phyloP scores from a whole-genome alignment of 2,888 invertebrate species.

The Dasysyrphus tricinctus region DNA sequence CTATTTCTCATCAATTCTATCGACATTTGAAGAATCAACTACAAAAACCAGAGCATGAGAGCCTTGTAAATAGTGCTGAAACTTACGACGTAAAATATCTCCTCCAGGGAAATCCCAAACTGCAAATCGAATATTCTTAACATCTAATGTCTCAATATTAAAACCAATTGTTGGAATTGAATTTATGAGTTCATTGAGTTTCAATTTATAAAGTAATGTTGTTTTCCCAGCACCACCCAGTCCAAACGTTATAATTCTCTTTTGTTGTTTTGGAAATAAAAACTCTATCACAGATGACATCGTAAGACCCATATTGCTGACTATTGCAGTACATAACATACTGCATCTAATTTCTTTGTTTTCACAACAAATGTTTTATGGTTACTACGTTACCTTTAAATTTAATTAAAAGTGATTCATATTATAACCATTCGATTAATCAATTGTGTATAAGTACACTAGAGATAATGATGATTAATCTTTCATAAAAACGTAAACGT shows the following conservation, averaged over 20 bases:
- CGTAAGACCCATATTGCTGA: slow-evolving; percentile 76
- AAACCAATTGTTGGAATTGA: slow-evolving; percentile 80
- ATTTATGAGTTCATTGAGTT: slow-evolving; percentile 78
- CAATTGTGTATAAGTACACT: neutral
- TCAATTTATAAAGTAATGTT: slow-evolving; percentile 79
- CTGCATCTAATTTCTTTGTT: neutral
- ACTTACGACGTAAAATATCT: slow-evolving; percentile 78
- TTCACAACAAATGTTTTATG: neutral
- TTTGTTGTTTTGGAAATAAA: slow-evolving; percentile 77
- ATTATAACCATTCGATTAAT: neutral
- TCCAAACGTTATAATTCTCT: slow-evolving; percentile 80
- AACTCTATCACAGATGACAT: slow-evolving; percentile 77
- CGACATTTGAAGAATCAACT: slow-evolving; percentile 78
- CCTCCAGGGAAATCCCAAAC: slow-evolving; percentile 81
- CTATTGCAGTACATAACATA: no score
- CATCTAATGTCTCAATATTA: slow-evolving; percentile 79
- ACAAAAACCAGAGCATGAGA: slow-evolving; percentile 79
- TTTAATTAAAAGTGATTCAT: neutral
- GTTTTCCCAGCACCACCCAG: slow-evolving; percentile 81
- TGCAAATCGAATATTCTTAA: slow-evolving; percentile 79
- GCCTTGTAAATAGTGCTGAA: slow-evolving; percentile 79
- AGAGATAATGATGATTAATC: neutral
- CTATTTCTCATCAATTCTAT: slow-evolving; percentile 77
- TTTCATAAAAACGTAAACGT: neutral
- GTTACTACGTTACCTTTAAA: neutral